Percentiles rank a stretch among this genome's conserved stretches.
Conservation (phyloP, 1,140 invertebrate genomes). For the Ctenoplectra terminalis region DNA sequence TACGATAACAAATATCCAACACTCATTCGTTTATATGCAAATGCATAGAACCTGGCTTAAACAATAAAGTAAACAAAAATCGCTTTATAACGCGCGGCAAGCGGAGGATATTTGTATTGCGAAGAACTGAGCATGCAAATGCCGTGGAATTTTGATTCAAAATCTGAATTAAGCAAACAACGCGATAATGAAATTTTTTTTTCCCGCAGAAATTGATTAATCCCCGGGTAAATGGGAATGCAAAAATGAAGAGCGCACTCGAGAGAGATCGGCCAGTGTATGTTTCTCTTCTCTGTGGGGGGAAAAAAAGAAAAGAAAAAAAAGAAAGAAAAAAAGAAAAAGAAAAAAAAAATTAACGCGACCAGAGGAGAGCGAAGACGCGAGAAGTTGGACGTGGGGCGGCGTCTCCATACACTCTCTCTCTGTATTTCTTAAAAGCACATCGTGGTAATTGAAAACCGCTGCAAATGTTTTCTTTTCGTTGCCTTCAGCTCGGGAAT, state of each 20-base stretch:
- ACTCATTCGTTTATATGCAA: too few relatives aligned
- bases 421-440: constrained; percentile 36
- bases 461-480: constrained; percentile 29
- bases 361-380: too few relatives aligned
- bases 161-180: background rate
- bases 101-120: constrained; percentile 10
- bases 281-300: background rate
- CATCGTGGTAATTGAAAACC: constrained; percentile 37
- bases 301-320: too few relatives aligned
- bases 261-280: background rate
- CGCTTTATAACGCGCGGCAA: too few relatives aligned
- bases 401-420: background rate
- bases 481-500: background rate
- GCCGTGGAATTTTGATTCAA: constrained; percentile 12
- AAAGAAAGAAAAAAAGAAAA: too few relatives aligned
- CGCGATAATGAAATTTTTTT: background rate
- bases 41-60: too few relatives aligned
- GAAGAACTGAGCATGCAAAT: background rate
- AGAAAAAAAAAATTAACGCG: constrained; percentile 23
- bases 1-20: too few relatives aligned
- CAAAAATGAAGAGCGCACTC: background rate
- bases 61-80: too few relatives aligned
- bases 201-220: background rate
- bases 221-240: constrained; percentile 2
- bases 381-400: background rate